These are phyloP conservation scores for Oenanthe oenanthe DNA, from an alignment of 2,113 vertebrate genomes.

Conservation along the genomic window DNA sequence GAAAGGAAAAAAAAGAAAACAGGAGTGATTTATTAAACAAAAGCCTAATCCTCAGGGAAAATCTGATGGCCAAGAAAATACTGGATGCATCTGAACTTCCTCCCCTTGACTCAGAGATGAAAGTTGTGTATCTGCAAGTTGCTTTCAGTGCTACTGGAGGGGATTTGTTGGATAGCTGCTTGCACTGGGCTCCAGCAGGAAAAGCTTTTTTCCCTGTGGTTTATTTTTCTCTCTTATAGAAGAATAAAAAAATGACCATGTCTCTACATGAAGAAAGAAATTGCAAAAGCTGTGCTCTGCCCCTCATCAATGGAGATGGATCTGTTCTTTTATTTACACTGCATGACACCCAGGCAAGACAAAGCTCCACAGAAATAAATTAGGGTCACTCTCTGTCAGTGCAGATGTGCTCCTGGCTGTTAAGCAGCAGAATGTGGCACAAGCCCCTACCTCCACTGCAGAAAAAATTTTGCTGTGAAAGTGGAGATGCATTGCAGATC, in stretches of 20 bases:
- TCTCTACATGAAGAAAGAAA: background rate
- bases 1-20: fast-evolving
- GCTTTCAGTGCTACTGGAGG: background rate
- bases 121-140: background rate
- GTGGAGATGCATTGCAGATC: background rate
- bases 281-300: background rate
- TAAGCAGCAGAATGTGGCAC: background rate
- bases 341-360: background rate
- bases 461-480: background rate
- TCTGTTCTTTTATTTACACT: constrained; percentile 41
- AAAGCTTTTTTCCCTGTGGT: background rate
- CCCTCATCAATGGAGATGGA: background rate
- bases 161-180: background rate
- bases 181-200: background rate
- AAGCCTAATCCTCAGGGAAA: background rate
- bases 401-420: background rate
- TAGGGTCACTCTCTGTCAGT: background rate
- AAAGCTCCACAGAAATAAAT: constrained; percentile 12
- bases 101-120: background rate
- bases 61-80: background rate
- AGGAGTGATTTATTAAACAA: background rate
- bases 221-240: background rate
- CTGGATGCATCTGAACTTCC: constrained; percentile 19
- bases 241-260: background rate
- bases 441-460: background rate